Evolutionary conservation across 2,113 vertebrate genomes (phyloP).

Genomic region (Nesoenas mayeri): DNA sequence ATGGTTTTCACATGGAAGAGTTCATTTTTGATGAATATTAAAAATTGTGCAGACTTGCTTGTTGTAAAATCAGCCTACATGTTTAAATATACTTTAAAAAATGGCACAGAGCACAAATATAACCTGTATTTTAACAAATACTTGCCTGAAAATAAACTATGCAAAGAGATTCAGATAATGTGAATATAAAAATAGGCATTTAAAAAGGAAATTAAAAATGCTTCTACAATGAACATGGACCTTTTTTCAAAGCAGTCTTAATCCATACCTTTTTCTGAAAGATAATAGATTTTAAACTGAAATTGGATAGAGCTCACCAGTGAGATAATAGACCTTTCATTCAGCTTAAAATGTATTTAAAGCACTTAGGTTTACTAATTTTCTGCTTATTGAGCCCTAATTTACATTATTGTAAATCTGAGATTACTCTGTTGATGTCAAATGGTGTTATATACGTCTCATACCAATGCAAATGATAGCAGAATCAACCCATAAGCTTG

Average conservation of each 20-base stretch:
- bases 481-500: background rate
- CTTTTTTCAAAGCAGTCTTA: background rate
- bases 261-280: background rate
- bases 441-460: background rate
- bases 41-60: background rate
- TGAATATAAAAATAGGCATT: background rate
- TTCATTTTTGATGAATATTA: background rate
- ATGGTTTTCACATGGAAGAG: background rate
- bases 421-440: background rate
- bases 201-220: background rate
- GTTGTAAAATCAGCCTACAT: background rate
- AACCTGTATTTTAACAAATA: background rate
- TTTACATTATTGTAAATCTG: background rate
- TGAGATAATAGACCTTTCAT: background rate
- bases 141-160: background rate
- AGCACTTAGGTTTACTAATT: background rate
- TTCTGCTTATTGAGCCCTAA: background rate
- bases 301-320: background rate
- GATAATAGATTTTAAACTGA: background rate
- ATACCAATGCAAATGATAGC: background rate
- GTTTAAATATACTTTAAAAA: background rate
- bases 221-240: background rate
- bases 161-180: background rate
- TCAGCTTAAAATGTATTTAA: background rate
- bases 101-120: background rate